A percentile compares a stretch with the other conserved stretches of the same genome.
phyloP scores from a whole-genome alignment of 2,888 invertebrate species.

The Alitta virens region DNA sequence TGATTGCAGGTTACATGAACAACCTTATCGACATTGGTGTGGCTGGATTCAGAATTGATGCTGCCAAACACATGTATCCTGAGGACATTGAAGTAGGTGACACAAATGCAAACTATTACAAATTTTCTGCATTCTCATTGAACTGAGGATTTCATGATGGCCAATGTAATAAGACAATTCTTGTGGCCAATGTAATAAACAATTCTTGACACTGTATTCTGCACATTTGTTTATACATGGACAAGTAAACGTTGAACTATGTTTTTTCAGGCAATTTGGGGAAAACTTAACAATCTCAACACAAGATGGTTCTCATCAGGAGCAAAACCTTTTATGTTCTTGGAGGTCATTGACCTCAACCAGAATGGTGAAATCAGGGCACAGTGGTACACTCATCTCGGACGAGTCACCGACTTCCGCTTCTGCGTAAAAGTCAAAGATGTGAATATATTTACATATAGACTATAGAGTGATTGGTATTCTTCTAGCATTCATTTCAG shows the following conservation, averaged over 20 bases:
- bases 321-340: constrained; percentile 4
- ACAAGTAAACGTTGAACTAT: no score
- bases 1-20: constrained; percentile 35
- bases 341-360: constrained; percentile 38
- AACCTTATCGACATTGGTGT: constrained; percentile 43
- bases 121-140: no score
- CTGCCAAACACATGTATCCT: constrained; percentile 61
- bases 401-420: constrained; percentile 77
- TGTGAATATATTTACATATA: no score
- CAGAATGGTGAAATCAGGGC: constrained; percentile 43
- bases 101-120: no score
- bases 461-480: no score
- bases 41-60: constrained; percentile 48
- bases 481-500: no score
- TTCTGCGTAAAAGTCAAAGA: constrained; percentile 56
- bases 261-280: constrained; percentile 59
- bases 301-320: constrained; percentile 25
- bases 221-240: no score
- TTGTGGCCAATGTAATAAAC: no score
- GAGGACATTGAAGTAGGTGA: constrained; percentile 63
- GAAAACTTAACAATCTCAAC: constrained; percentile 44
- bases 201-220: no score
- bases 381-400: constrained; percentile 38
- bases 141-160: no score
- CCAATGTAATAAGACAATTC: no score